Evolutionary conservation across 64 coral and sea anemone species (phyloP), one percentile per base, ranked within the genome.

Genomic region (Pachyseris speciosa): DNA sequence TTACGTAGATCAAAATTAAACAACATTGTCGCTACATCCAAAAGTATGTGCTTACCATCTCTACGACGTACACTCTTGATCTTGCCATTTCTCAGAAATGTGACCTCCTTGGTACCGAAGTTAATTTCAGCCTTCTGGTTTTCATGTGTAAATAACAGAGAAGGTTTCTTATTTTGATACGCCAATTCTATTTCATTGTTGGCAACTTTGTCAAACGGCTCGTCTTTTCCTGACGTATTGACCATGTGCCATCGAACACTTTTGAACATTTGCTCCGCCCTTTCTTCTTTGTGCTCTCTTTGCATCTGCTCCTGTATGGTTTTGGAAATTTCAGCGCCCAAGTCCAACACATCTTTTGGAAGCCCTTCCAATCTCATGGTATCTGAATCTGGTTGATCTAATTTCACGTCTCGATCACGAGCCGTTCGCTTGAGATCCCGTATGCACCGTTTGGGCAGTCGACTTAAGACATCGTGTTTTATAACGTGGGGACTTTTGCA

Each of bases 131-230:
- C 77, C 52, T 81, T 81, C 20, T 39, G 33, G 2, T 81, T 63
- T 36, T 63, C 20, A 63, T 81, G 77, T 27, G 77, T 61, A 58
- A 81, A 81, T 37, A 81, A 8, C 3, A 81, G 20, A 1, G 77
- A 81, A 2, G 77, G 51, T 41, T 41, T 60, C 53, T 81, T 81
- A 10, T 32, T 10, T 61, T 81, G 33, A 58, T 1, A 42, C 11
- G 77, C 77, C 42, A 33, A 81, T 27, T 81, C 77, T 60, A 81
- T 63, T 24, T 81, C 77, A 81, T 61, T 39, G 53, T 81, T 81
- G 36, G 53, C 52, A 22, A 81, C 41, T 36, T 81, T 81, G 16
- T 81, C 77, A 17, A 81, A 81, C 22, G 53, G 77, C 17, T 61
- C 36, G 29, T 38, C 30, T 40, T 81, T 60, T 60, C 52, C 52